Evolutionary conservation across 2,888 invertebrate species (phyloP).

Genomic region (Chirona hameri): DNA sequence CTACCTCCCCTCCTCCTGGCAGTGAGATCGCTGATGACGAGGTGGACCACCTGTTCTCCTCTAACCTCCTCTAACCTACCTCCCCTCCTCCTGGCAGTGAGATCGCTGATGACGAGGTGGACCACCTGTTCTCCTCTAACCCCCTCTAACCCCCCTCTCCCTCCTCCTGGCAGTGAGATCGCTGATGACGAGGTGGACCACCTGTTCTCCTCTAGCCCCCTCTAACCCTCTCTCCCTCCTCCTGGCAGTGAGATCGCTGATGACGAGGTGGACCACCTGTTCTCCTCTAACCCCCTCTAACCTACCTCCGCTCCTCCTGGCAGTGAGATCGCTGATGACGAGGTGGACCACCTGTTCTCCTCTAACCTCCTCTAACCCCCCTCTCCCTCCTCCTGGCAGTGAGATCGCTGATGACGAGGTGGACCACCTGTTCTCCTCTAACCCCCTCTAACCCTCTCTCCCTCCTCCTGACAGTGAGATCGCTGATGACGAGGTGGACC

Average conservation of each 20-base stretch:
- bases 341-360: conserved; percentile 83
- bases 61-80: conserved; percentile 43
- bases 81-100: conserved; percentile 56
- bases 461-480: conserved; percentile 61
- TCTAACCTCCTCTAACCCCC: conserved; percentile 44
- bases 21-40: conserved; percentile 86
- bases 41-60: conserved; percentile 80
- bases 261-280: conserved; percentile 86
- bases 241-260: conserved; percentile 70
- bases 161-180: conserved; percentile 61
- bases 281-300: conserved; percentile 55
- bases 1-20: conserved; percentile 41
- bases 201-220: conserved; percentile 62
- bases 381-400: conserved; percentile 49
- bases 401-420: conserved; percentile 88
- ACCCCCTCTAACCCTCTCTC: not conserved
- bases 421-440: conserved; percentile 75
- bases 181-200: conserved; percentile 88
- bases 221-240: conserved; percentile 5
- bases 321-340: conserved; percentile 82
- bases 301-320: conserved; percentile 40
- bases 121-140: conserved; percentile 73
- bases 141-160: not conserved
- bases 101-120: conserved; percentile 83
- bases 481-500: conserved; percentile 83